Base-by-base conservation (phyloP, 1,140 invertebrate species). In the Sinella curviseta region DNA sequence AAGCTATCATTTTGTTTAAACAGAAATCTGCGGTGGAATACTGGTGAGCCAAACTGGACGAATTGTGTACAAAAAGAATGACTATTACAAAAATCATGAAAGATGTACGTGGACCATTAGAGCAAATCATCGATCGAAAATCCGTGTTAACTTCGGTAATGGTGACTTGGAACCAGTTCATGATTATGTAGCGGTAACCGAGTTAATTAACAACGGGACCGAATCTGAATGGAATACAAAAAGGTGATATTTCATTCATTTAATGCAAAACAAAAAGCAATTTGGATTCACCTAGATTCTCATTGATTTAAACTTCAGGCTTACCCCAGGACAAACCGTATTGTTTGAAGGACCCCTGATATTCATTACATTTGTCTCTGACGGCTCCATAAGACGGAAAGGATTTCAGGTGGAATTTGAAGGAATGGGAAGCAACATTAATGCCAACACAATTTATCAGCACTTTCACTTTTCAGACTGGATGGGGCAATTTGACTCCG, bases 361-460 rank as follows among this genome's bases (percentile, higher is more conserved):
- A 20, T 67, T 79, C 12, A 28, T 79, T 12, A 79, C 74, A 33
- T 76, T 79, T 67, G 48, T 48, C 31, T 35, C 78, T 0, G 78
- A 79, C 28, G 55, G 39, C 16, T 33, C 35, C 0, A 48, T 34
- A 3, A 67, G n/a, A 26, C 33, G 57, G 24, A 67, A 36, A 2
- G 78, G 78, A 24, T 79, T 79, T 70, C 74, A 35, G 1, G 33
- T 79, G 2, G 60, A 79, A 1, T 79, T 76, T 48, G 74, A 79
- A 35, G 78, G 78, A 31, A 31, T 79, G 14, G 78, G 78, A 17
- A 79, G 24, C 30, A 76, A 79, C 35, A 76, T 67, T 30, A 28
- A 76, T 26, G 30, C 55, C 30, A 34, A 36, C 14, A 24, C 65
- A 30, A 12, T 12, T 1, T 79, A 67, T 26, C 33, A 55, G 12